Base-by-base conservation (phyloP, 30 jellyfish, hydroid and myxozoan species). In the Hydractinia echinata region DNA sequence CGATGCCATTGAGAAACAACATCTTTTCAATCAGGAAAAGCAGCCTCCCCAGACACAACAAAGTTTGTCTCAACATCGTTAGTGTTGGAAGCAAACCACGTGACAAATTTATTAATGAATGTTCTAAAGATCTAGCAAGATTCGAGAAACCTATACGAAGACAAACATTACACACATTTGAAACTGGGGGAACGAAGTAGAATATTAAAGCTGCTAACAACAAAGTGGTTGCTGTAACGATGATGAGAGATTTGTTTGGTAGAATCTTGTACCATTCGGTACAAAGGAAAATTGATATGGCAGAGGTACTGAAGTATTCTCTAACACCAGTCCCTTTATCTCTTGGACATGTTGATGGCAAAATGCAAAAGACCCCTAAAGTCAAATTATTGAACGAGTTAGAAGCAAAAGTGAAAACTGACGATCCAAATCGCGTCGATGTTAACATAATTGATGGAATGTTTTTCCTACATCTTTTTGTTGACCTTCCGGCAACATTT, bases 281-380 rank as follows among this genome's bases (percentile, higher is more conserved):
- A 11, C 53, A 0, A 11, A 11, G 19, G 21, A 68, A 68, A 49
- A 68, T 68, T 11, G 79, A 68, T 68, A 68, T 68, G 79, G 39
- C 79, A 30, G 44, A 30, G 44, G 44, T 30, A 30, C 44, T 0
- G 44, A 30, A 30, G 44, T 30, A 30, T 30, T 15, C 79, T 11
- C 3, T 68, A 49, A 68, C 79, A 20, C 53, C 1, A 11, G 79
- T 30, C 15, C 79, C 79, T 10, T 20, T 68, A 20, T 11, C 50
- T 10, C 79, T 68, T 20, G 13, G 16, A 10, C 79, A 68, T 20
- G 79, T 68, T 10, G 50, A 68, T 68, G 79, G 79, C 53, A 15
- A 10, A 68, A 68, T 68, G 79, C 13, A 15, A 11, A 3, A 15
- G 21, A 16, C 51, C 1, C 79, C 79, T 11, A 68, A 68, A 49